Percentiles rank a stretch among this genome's conserved stretches.
Conservation (phyloP, 2,113 vertebrate species). For the Eulacestoma nigropectus region DNA sequence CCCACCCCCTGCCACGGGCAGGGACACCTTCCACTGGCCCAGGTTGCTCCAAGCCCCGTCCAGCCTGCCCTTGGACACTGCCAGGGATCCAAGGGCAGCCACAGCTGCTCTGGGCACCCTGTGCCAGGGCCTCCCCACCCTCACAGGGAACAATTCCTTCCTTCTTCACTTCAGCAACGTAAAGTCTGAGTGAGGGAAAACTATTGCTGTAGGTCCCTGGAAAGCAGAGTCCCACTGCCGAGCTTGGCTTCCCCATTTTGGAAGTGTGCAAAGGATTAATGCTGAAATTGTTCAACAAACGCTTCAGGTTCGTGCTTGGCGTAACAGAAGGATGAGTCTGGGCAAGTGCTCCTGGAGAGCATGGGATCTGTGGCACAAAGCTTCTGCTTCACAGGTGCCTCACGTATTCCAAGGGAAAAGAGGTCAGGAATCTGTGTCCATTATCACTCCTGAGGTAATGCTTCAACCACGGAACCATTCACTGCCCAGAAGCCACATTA, state of each 20-base stretch:
- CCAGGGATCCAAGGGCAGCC: neutral
- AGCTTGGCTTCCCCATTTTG: neutral
- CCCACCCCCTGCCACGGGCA: neutral
- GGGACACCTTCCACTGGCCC: neutral
- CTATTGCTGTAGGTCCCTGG: too few species aligned
- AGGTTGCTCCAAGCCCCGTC: neutral
- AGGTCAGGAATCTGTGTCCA: neutral
- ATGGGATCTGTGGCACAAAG: neutral
- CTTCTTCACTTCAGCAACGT: neutral
- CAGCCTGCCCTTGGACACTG: neutral
- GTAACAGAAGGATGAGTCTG: too few species aligned
- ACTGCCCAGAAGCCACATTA: neutral
- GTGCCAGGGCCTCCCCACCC: neutral
- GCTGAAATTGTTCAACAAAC: neutral
- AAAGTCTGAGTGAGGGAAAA: neutral
- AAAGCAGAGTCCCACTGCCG: neutral
- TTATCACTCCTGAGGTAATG: neutral
- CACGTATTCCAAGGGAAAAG: neutral
- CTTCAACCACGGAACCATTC: neutral
- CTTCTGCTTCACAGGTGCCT: neutral
- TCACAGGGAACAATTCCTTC: neutral
- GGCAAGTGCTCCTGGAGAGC: neutral
- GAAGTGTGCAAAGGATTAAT: neutral
- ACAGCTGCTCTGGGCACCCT: neutral
- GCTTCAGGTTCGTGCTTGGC: fast-evolving